Conservation (phyloP, 92 coral and sea anemone genomes). For the Desmophyllum pertusum region DNA sequence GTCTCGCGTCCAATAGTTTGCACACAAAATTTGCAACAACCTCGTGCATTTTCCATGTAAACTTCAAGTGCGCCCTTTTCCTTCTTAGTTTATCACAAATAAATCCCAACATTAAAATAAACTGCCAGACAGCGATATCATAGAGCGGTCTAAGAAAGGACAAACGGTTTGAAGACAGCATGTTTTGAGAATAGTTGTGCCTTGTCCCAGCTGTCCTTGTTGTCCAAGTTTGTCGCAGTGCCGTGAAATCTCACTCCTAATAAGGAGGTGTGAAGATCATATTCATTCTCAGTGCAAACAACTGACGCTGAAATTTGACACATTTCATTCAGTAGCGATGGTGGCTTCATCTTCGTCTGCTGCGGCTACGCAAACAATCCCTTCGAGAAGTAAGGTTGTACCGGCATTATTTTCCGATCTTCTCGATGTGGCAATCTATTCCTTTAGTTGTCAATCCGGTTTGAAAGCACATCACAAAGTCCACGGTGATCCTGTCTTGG, state of each 20-base stretch:
- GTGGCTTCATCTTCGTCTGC: neutral
- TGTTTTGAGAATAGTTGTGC: no score
- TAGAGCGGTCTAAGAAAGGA: slow-evolving; percentile 49
- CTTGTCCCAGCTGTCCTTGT: no score
- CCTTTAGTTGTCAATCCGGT: slow-evolving; percentile 52
- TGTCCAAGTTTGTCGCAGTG: no score
- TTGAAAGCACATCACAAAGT: slow-evolving; percentile 27
- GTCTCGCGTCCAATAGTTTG: slow-evolving; percentile 45
- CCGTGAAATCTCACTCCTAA: no score
- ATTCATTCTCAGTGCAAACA: no score
- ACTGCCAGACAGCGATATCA: slow-evolving; percentile 65
- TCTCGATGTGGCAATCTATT: slow-evolving; percentile 50
- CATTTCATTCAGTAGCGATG: no score
- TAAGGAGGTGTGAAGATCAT: no score
- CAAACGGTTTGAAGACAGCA: slow-evolving; percentile 25
- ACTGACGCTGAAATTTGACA: no score
- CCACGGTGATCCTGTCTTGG: slow-evolving; percentile 45
- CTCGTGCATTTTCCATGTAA: slow-evolving; percentile 52
- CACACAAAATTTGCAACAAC: slow-evolving; percentile 54
- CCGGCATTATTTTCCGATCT: slow-evolving; percentile 12
- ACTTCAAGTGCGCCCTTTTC: neutral
- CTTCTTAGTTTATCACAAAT: neutral
- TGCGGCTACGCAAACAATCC: slow-evolving; percentile 20
- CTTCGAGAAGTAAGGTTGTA: neutral
- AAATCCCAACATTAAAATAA: slow-evolving; percentile 44